Evolutionary conservation across 2,113 vertebrate species (phyloP), one percentile per base, ranked within the genome.

Genomic region (Poeciliopsis occidentalis): DNA sequence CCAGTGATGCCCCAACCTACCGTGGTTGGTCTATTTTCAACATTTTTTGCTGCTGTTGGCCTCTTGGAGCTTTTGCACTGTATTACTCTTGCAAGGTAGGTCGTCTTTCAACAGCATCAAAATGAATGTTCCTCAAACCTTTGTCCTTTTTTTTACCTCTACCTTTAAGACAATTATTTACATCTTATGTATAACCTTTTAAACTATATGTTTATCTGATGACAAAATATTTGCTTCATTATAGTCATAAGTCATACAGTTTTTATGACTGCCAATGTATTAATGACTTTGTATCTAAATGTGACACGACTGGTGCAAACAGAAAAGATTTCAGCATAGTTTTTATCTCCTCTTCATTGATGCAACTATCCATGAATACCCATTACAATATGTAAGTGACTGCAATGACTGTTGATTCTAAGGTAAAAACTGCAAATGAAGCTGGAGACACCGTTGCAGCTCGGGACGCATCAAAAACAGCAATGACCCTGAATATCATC

Each of bases 401-500:
- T 22, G 51, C 27, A 10, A 17, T 3, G 1, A 1, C 69, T 76
- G 2, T 64, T 83, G 41, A 54, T 80, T 64, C 8, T 54, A 63
- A 79, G 77, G 77, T 68, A 34, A 30, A 90, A 39, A 75, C 27
- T 41, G 87, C 88, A 0, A 90, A 85, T 51, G 26, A 39, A 1
- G 0, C 10, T 0, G 93, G 92, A 47, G 74, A 94, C 3, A 10
- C n/a, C 3, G 19, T 29, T 1, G 1, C 0, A 5, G 94, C 93
- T 5, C 4, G 17, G 11, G 83, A 83, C 1, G 90, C 92, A 15
- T 93, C 92, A 1, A 84, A 75, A 22, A 92, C 60, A 1, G 94
- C 92, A 47, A 93, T 85, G 82, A 84, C 3, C 2, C 84, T 94
- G 0, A 94, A 94, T 60, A 67, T 94, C 62, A 0, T 80, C 0